These are phyloP conservation scores for Dipodomys stephensi DNA, from an alignment of 2,113 vertebrate genomes.

Conservation along the genomic window DNA sequence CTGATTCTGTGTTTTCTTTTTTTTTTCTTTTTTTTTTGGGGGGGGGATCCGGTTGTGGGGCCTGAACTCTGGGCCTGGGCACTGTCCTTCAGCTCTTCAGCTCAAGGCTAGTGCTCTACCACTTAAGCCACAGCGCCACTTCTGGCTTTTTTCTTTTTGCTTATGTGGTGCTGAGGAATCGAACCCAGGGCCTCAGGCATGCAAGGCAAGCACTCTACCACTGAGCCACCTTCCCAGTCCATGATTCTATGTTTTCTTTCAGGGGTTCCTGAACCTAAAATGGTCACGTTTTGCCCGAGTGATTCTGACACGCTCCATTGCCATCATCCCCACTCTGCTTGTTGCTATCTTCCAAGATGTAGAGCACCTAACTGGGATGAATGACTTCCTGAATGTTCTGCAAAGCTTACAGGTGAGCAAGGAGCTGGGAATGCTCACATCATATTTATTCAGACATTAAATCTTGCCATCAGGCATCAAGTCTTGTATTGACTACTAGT, in stretches of 20 bases:
- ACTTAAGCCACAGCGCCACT: no score
- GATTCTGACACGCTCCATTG: constrained; percentile 94
- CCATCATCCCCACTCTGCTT: constrained; percentile 93
- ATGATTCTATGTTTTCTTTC: not conserved
- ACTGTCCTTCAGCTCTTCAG: no score
- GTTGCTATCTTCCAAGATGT: constrained; percentile 95
- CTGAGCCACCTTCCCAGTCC: no score
- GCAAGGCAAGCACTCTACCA: no score
- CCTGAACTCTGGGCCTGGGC: no score
- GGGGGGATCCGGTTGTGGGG: no score
- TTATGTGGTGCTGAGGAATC: no score
- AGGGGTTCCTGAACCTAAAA: constrained; percentile 96
- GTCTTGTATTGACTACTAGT: not conserved
- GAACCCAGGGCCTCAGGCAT: no score
- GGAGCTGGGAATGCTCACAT: not conserved
- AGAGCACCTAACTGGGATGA: constrained; percentile 94
- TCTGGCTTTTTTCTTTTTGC: no score
- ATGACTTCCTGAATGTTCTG: constrained; percentile 96
- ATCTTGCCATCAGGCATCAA: not conserved
- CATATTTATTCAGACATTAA: not conserved
- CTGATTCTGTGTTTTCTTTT: not conserved
- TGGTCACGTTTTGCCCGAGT: constrained; percentile 96
- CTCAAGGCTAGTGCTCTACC: no score
- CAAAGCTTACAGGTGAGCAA: constrained; percentile 95
- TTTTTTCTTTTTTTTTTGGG: no score